Evolutionary conservation across 2,113 vertebrate genomes (phyloP).

Genomic region (Seriola aureovittata): DNA sequence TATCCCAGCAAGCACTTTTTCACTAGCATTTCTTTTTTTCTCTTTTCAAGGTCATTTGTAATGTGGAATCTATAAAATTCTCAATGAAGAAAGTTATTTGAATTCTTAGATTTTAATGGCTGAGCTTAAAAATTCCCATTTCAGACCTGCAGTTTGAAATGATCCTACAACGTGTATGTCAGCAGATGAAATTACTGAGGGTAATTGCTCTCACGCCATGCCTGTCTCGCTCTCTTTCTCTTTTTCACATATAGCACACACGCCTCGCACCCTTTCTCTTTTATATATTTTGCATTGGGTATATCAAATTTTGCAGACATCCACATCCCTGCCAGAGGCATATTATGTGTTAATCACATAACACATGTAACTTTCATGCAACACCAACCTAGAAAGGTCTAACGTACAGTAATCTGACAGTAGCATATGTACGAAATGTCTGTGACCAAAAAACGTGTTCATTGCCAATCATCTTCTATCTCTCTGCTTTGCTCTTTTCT

Average conservation of each 20-base stretch:
- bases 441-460: no score
- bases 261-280: background rate
- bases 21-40: constrained; percentile 65
- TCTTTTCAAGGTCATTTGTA: constrained; percentile 83
- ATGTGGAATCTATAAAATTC: constrained; percentile 87
- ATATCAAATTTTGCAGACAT: background rate
- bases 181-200: constrained; percentile 75
- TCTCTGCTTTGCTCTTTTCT: background rate
- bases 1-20: constrained; percentile 72
- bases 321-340: background rate
- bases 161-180: constrained; percentile 77
- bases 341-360: no score
- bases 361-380: background rate
- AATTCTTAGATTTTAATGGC: constrained; percentile 86
- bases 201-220: constrained; percentile 69
- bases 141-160: constrained; percentile 80
- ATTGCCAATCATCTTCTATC: background rate
- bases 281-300: constrained; percentile 4
- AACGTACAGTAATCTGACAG: background rate
- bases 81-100: constrained; percentile 86
- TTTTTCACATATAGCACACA: background rate
- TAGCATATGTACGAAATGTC: background rate
- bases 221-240: background rate
- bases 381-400: background rate
- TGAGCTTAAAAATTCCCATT: constrained; percentile 84